Evolutionary conservation across 2,888 invertebrate species (phyloP).

Genomic region (Acronicta aceris): DNA sequence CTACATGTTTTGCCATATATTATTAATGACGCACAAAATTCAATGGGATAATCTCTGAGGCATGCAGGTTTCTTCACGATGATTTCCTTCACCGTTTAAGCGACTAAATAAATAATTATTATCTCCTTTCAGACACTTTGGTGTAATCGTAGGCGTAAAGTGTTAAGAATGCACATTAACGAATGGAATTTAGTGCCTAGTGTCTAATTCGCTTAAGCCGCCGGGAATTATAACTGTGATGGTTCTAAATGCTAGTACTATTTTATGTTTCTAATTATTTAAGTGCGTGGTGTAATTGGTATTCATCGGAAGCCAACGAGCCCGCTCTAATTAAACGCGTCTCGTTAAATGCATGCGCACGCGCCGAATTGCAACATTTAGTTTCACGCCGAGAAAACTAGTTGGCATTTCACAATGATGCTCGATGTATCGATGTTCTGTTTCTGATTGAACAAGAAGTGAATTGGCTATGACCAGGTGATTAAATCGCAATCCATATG

Average conservation of each 20-base stretch:
- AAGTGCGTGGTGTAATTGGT: conserved; percentile 51
- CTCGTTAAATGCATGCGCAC: conserved; percentile 70
- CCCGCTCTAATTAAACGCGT: conserved; percentile 68
- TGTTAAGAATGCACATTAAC: background rate
- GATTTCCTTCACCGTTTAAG: no score
- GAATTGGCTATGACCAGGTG: background rate
- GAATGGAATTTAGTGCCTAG: background rate
- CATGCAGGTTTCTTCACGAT: no score
- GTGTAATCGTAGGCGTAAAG: background rate
- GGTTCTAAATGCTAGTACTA: conserved; percentile 19
- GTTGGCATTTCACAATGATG: conserved; percentile 50
- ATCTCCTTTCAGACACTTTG: background rate
- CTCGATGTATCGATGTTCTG: conserved; percentile 36
- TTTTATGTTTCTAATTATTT: conserved; percentile 42
- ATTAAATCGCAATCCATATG: background rate
- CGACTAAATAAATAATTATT: background rate
- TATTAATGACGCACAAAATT: no score
- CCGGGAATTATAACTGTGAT: conserved; percentile 19
- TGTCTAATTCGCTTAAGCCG: background rate
- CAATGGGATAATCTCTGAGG: no score
- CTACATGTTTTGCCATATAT: no score
- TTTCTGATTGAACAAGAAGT: conserved; percentile 25
- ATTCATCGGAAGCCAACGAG: conserved; percentile 59
- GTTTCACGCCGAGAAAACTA: conserved; percentile 54
- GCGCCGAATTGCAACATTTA: conserved; percentile 67